Base-by-base conservation (phyloP, 2,797 vertebrate genomes). In the Melanotaenia nigrans region DNA sequence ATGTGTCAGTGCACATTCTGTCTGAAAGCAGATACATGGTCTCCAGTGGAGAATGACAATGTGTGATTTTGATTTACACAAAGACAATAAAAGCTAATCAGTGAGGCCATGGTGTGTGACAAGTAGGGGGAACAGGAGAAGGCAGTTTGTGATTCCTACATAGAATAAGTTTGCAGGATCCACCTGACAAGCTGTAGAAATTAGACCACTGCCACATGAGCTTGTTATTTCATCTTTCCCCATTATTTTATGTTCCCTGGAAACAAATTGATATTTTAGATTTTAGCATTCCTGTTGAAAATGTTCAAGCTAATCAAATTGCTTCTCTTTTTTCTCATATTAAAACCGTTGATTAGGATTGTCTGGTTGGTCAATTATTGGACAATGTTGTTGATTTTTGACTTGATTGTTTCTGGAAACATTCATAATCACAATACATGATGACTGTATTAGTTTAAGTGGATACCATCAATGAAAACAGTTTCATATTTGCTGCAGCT, bases 81-180 rank as follows among this genome's bases (percentile, higher is more conserved):
- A 67, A 82, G 71, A 84, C 62, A 71, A 85, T 86, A 82, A 87
- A 86, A 89, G 85, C 61, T 75, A 82, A 81, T 85, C 79, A 70
- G 61, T 64, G 75, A 82, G 77, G 78, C 61, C 73, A 57, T 66
- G 25, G 78, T 85, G 78, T 79, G 59, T 79, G 85, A 83, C 80
- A 88, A 85, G 78, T 57, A 28, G 45, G 3, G 42, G 71, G 81
- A 70, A 71, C 24, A 76, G 68, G 47, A 68, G 61, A 70, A 71
- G 25, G 58, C 61, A 33, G 10, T 61, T 30, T 73, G 59, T 36
- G 40, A 63, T 63, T 74, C 32, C 40, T 64, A 61, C 20, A 49
- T 53, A 55, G 36, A 24, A 18, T 59, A 71, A 24, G 53, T 25
- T 28, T 59, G 69, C 72, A 61, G 61, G 61, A 49, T 61, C 54